These are phyloP conservation scores for Turdus rufiventris DNA, from an alignment of 2,113 vertebrate genomes.

Conservation along the genomic window DNA sequence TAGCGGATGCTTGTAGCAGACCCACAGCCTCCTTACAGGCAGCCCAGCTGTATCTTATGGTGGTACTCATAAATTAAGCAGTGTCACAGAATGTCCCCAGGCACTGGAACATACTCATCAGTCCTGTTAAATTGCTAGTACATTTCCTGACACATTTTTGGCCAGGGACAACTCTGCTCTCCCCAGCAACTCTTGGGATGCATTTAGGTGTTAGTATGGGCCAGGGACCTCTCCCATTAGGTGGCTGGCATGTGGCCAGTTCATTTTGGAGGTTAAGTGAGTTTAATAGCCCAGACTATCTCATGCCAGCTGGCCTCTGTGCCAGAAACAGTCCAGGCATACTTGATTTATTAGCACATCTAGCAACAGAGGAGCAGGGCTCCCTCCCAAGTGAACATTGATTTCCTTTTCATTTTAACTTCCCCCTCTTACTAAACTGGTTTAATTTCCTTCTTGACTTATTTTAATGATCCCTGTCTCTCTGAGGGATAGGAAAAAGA, in stretches of 20 bases:
- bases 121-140: conserved; percentile 23
- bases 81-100: conserved; percentile 40
- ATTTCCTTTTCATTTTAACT: conserved; percentile 55
- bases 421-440: background rate
- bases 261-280: conserved; percentile 46
- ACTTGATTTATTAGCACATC: conserved; percentile 30
- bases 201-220: conserved; percentile 14
- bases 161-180: background rate
- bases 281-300: conserved; percentile 31
- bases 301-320: conserved; percentile 14
- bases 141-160: conserved; percentile 48
- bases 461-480: conserved; percentile 20
- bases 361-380: background rate
- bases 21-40: background rate
- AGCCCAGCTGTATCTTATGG: background rate
- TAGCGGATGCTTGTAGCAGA: background rate
- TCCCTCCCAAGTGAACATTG: conserved; percentile 36
- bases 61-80: conserved; percentile 29
- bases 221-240: conserved; percentile 41
- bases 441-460: conserved; percentile 50
- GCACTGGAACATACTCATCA: conserved; percentile 34
- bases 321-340: conserved; percentile 20
- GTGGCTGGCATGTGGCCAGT: conserved; percentile 12
- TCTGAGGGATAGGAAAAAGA: background rate
- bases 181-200: background rate